Conservation (phyloP, 2,797 vertebrate species). For the Bradypodion ventrale region DNA sequence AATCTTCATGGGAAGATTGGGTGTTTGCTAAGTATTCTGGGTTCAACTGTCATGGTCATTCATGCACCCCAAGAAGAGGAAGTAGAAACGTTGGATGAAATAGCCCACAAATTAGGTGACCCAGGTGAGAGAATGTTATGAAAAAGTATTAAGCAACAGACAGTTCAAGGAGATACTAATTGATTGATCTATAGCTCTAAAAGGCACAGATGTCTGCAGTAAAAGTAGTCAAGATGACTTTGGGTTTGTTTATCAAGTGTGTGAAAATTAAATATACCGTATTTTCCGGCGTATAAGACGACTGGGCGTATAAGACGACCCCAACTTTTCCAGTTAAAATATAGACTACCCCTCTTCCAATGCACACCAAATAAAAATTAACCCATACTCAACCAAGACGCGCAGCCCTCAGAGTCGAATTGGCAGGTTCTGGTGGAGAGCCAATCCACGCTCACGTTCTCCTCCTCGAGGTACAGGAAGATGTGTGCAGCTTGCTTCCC, state of each 20-base stretch:
- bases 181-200: background rate
- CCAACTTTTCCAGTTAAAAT: no score
- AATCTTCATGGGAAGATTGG: conserved; percentile 98
- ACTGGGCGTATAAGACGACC: no score
- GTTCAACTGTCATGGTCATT: conserved; percentile 98
- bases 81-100: conserved; percentile 90
- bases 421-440: no score
- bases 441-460: no score
- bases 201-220: background rate
- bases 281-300: no score
- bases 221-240: background rate
- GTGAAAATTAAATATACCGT: background rate
- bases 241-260: background rate
- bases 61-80: conserved; percentile 97
- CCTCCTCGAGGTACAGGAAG: no score
- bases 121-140: conserved; percentile 82
- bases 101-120: conserved; percentile 91
- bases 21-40: conserved; percentile 93
- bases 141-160: background rate
- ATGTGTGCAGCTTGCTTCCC: no score
- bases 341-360: no score
- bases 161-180: background rate
- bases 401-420: no score
- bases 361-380: no score
- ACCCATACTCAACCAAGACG: no score